A percentile compares a stretch with the other conserved stretches of the same genome.
Evolutionary conservation across 2,888 invertebrate species (phyloP).

Genomic region (Pycnomerus fuliginosus): DNA sequence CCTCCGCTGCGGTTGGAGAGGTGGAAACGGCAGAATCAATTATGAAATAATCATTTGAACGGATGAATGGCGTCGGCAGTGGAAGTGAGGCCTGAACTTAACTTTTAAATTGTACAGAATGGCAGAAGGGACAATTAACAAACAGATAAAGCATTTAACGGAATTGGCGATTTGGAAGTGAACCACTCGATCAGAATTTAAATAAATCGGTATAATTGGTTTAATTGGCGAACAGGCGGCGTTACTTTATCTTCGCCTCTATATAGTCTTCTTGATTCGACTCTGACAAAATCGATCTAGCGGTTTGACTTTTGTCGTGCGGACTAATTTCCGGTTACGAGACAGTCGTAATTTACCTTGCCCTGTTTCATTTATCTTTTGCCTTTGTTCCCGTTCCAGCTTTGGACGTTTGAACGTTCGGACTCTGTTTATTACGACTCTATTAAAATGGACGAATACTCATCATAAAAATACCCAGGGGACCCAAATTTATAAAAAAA

Average conservation of each 20-base stretch:
- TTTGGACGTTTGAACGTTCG: conserved; percentile 16
- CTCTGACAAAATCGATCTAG: conserved; percentile 31
- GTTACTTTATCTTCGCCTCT: conserved; percentile 23
- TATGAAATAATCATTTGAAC: too few species aligned
- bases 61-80: too few species aligned
- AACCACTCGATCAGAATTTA: conserved; percentile 32
- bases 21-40: too few species aligned
- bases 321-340: conserved; percentile 48
- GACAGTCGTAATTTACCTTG: conserved; percentile 45
- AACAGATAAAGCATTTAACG: conserved; percentile 30
- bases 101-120: conserved; percentile 15
- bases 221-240: conserved; percentile 30
- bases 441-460: conserved; percentile 7
- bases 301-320: conserved; percentile 45
- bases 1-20: too few species aligned
- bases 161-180: conserved; percentile 31
- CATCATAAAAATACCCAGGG: conserved; percentile 5
- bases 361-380: conserved; percentile 47
- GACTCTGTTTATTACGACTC: conserved; percentile 9
- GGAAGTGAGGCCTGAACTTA: conserved; percentile 5
- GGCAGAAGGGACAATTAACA: conserved; percentile 23
- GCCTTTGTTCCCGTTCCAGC: conserved; percentile 25
- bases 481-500: conserved; percentile 16
- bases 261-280: conserved; percentile 21
- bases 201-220: conserved; percentile 36